These are phyloP conservation scores for Garrulus glandarius DNA, from an alignment of 2,797 vertebrate species.

Conservation along the genomic window DNA sequence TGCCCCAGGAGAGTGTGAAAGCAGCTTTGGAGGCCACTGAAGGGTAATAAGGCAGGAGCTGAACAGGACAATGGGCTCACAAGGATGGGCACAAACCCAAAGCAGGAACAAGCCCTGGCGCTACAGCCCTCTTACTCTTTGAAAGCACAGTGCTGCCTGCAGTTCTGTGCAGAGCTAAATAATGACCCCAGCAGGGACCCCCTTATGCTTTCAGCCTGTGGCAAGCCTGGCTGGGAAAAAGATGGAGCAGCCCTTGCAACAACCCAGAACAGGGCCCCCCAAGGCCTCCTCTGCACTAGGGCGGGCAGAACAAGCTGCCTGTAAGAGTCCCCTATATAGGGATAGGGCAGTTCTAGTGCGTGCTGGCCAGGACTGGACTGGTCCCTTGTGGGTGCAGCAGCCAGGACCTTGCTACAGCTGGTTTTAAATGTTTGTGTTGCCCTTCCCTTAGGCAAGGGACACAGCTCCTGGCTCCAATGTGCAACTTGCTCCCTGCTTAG, in stretches of 20 bases:
- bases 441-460: background rate
- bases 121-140: background rate
- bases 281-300: background rate
- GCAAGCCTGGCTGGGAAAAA: background rate
- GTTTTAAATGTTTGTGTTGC: background rate
- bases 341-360: background rate
- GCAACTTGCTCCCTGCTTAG: background rate
- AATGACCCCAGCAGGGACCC: background rate
- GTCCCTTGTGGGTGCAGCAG: background rate
- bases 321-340: background rate
- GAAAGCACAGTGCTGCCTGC: background rate
- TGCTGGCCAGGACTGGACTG: rapidly evolving
- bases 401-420: background rate
- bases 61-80: background rate
- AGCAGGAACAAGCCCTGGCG: background rate
- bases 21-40: background rate
- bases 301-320: background rate
- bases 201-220: rapidly evolving
- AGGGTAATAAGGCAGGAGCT: background rate
- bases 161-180: background rate
- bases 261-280: background rate
- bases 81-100: background rate
- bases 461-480: background rate
- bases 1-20: background rate
- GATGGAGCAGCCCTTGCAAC: background rate